phyloP scores from a whole-genome alignment of 1,140 invertebrate species.

The Lethrus apterus region DNA sequence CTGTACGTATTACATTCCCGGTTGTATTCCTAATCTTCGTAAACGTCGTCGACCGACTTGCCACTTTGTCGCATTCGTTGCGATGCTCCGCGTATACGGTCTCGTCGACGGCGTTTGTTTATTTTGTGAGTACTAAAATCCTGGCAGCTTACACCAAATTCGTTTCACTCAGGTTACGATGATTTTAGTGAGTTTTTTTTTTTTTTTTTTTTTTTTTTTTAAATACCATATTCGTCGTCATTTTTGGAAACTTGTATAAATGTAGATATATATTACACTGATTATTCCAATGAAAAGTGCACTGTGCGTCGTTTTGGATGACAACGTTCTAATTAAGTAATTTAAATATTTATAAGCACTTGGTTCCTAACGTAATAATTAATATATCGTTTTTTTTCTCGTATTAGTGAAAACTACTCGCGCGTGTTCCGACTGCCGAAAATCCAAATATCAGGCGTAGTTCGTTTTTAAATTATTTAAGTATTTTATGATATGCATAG shows the following conservation, averaged over 20 bases:
- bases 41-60: neutral
- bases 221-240: constrained; percentile 16
- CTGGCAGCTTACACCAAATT: constrained; percentile 16
- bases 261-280: constrained; percentile 36
- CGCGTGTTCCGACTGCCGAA: constrained; percentile 16
- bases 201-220: constrained; percentile 12
- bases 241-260: constrained; percentile 33
- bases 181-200: constrained; percentile 7
- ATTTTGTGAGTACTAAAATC: constrained; percentile 9
- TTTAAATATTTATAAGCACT: constrained; percentile 40
- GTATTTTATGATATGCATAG: constrained; percentile 23
- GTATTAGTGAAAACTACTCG: constrained; percentile 22
- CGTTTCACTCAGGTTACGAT: constrained; percentile 15
- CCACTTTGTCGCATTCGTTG: neutral
- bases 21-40: neutral
- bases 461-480: constrained; percentile 13
- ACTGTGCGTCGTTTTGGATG: constrained; percentile 5
- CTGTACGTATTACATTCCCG: constrained; percentile 12
- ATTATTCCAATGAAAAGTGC: constrained; percentile 29
- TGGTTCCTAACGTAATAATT: constrained; percentile 42
- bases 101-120: neutral
- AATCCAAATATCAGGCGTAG: constrained; percentile 12
- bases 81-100: neutral
- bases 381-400: constrained; percentile 27
- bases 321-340: constrained; percentile 31